These are phyloP conservation scores for Neotoxoptera formosana DNA, from an alignment of 1,140 invertebrate species.

Conservation along the genomic window DNA sequence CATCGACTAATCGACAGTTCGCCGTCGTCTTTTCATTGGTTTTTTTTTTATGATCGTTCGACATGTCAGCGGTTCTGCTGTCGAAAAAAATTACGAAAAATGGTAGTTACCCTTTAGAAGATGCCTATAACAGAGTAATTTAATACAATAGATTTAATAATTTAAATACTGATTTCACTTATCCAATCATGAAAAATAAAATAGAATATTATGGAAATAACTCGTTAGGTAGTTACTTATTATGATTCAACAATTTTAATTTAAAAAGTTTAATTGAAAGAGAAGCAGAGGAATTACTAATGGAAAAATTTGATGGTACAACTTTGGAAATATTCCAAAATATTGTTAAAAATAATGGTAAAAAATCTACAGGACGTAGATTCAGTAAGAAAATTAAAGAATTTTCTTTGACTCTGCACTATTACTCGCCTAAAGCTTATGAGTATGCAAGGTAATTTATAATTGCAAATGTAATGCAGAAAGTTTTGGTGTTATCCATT, in stretches of 20 bases:
- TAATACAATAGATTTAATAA: too few relatives aligned
- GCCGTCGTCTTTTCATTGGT: background rate
- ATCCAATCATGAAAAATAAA: too few relatives aligned
- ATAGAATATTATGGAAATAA: too few relatives aligned
- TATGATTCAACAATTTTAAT: too few relatives aligned
- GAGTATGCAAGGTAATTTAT: conserved; percentile 1
- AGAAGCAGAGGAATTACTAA: background rate
- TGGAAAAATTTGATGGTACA: background rate
- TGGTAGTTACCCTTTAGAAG: too few relatives aligned
- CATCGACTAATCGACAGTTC: background rate
- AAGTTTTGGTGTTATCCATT: background rate
- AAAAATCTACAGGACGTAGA: background rate
- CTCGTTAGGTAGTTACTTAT: too few relatives aligned
- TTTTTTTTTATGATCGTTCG: too few relatives aligned
- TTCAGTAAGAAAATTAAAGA: background rate
- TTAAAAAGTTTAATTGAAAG: background rate
- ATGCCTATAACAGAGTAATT: too few relatives aligned
- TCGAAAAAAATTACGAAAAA: too few relatives aligned
- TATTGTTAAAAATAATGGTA: background rate
- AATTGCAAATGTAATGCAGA: background rate
- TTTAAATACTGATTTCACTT: too few relatives aligned
- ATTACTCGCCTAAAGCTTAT: conserved; percentile 31
- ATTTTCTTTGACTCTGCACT: background rate
- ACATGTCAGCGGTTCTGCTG: too few relatives aligned
- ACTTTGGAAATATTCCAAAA: background rate